A percentile compares a stretch with the other conserved stretches of the same genome.
Evolutionary conservation across 2,113 vertebrate genomes (phyloP).

Genomic region (Bos javanicus): DNA sequence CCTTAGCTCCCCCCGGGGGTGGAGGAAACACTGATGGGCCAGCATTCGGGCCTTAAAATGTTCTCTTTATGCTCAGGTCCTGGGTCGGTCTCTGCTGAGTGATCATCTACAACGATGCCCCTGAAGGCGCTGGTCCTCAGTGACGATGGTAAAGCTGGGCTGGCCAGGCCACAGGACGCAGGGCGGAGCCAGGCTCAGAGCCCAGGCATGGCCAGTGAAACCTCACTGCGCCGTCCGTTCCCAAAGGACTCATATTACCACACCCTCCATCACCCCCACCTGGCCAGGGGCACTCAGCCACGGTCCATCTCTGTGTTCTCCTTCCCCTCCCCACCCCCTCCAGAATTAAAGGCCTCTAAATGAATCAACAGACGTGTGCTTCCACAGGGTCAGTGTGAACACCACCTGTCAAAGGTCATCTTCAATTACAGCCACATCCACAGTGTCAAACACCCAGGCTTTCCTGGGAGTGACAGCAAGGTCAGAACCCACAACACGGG

Average conservation of each 20-base stretch:
- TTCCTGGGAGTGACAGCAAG: not conserved
- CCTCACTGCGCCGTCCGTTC: fast-evolving
- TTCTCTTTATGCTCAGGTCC: not conserved
- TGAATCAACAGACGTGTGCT: not conserved
- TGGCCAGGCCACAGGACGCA: not conserved
- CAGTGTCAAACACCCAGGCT: fast-evolving
- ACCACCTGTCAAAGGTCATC: not conserved
- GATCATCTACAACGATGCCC: fast-evolving
- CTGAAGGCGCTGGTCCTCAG: fast-evolving
- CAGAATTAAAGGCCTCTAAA: not conserved
- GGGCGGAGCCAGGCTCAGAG: fast-evolving
- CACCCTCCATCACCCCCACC: fast-evolving
- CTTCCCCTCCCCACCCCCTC: not conserved
- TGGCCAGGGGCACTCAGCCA: fast-evolving
- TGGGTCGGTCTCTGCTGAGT: fast-evolving
- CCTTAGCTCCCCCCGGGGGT: not conserved
- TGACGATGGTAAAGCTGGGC: fast-evolving
- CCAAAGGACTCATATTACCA: fast-evolving
- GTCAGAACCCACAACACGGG: fast-evolving
- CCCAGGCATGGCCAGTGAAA: not conserved
- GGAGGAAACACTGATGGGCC: not conserved
- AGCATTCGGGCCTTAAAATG: fast-evolving
- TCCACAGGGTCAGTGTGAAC: too few species aligned
- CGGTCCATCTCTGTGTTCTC: fast-evolving
- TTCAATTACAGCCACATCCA: fast-evolving